Evolutionary conservation across 2,797 vertebrate genomes (phyloP).

Genomic region (Acanthurus tractus): DNA sequence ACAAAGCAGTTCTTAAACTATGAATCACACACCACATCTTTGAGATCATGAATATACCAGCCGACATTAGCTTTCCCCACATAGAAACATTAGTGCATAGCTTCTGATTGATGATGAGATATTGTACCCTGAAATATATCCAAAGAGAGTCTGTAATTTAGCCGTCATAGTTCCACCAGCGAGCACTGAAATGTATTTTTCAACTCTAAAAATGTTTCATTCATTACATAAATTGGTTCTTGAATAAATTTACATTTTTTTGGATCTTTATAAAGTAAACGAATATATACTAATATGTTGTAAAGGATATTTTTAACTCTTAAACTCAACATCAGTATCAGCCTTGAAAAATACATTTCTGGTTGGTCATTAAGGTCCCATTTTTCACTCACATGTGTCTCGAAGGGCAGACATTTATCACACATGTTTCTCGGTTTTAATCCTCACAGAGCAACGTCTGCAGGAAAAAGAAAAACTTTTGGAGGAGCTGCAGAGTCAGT

Average conservation of each 20-base stretch:
- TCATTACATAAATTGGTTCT: too few relatives aligned
- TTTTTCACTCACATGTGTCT: background rate
- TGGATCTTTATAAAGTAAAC: too few relatives aligned
- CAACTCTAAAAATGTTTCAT: too few relatives aligned
- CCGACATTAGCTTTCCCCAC: background rate
- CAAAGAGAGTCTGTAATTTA: background rate
- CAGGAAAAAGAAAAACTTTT: constrained; percentile 83
- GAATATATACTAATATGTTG: too few relatives aligned
- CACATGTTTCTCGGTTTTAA: constrained; percentile 1
- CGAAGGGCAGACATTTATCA: background rate
- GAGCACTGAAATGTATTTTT: too few relatives aligned
- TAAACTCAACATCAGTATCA: background rate
- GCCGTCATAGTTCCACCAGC: too few relatives aligned
- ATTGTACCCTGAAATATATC: background rate
- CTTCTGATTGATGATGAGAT: background rate
- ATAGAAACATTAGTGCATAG: background rate
- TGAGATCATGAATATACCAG: background rate
- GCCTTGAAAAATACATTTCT: background rate
- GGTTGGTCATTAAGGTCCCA: background rate
- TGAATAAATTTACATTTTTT: too few relatives aligned
- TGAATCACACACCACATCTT: background rate
- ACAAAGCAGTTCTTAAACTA: background rate
- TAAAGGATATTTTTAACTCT: too few relatives aligned
- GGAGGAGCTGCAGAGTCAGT: constrained; percentile 78
- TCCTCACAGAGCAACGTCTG: constrained; percentile 75